phyloP scores from a whole-genome alignment of 1,140 invertebrate species.

The Pseudachorutes palmiensis region DNA sequence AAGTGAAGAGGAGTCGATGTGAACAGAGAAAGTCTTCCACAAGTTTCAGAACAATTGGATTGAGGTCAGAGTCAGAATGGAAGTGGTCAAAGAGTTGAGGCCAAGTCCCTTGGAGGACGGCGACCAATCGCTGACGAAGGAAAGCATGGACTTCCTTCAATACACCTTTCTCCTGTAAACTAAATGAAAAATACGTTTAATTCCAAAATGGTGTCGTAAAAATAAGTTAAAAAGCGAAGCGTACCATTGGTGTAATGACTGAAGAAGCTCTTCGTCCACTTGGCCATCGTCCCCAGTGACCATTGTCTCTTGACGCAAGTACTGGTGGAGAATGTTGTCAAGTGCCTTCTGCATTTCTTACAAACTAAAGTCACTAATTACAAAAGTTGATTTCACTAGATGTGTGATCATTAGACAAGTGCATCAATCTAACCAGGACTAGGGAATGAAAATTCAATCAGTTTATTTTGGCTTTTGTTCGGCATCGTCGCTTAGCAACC shows the following conservation, averaged over 20 bases:
- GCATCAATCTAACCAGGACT: no score
- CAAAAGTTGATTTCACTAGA: not conserved
- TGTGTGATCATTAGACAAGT: no score
- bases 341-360: slow-evolving; percentile 16
- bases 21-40: slow-evolving; percentile 34
- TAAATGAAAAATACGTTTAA: slow-evolving; percentile 10
- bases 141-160: slow-evolving; percentile 32
- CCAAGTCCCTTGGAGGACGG: slow-evolving; percentile 26
- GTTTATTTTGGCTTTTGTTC: no score
- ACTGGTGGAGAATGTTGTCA: not conserved
- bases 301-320: slow-evolving; percentile 3
- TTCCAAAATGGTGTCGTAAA: not conserved
- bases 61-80: not conserved
- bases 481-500: not conserved
- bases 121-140: slow-evolving; percentile 28
- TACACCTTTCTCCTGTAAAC: slow-evolving; percentile 30
- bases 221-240: not conserved
- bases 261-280: slow-evolving; percentile 9
- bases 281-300: not conserved
- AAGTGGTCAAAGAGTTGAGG: slow-evolving; percentile 23
- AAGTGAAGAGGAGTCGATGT: slow-evolving; percentile 31
- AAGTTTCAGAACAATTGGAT: slow-evolving; percentile 16
- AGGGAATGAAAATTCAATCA: no score
- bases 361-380: not conserved
- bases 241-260: slow-evolving; percentile 7